Evolutionary conservation across 2,888 invertebrate genomes (phyloP).

Genomic region (Leptinotarsa haldemani): DNA sequence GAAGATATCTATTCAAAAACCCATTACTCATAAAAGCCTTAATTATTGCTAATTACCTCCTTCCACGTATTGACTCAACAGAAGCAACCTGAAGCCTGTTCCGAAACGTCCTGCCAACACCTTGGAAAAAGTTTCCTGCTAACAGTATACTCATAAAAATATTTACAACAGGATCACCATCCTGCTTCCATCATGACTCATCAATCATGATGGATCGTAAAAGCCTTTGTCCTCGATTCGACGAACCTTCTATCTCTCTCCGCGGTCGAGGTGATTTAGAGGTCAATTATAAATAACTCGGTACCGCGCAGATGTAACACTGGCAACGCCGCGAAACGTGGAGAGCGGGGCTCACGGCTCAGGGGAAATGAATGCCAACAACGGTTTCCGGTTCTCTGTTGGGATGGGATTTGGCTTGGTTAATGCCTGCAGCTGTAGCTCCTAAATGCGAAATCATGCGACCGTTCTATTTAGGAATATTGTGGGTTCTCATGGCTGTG

Average conservation of each 20-base stretch:
- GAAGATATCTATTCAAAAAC: not conserved
- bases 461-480: constrained; percentile 28
- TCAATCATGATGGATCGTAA: constrained; percentile 1
- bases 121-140: not conserved
- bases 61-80: not conserved
- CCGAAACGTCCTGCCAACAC: not conserved
- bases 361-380: constrained; percentile 25
- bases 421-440: constrained; percentile 25
- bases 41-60: not conserved
- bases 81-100: not conserved
- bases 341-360: not conserved
- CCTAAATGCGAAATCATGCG: constrained; percentile 33
- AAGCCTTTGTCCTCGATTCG: constrained; percentile 37
- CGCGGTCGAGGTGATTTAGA: constrained; percentile 37
- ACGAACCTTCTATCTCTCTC: constrained; percentile 33
- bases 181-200: not conserved
- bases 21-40: not conserved
- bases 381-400: constrained; percentile 13
- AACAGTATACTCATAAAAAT: not conserved
- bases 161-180: not conserved
- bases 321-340: constrained; percentile 39
- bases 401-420: constrained; percentile 22
- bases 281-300: constrained; percentile 43
- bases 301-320: constrained; percentile 36
- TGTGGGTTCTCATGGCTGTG: constrained; percentile 31